Evolutionary conservation across 2,113 vertebrate species (phyloP), one percentile per base, ranked within the genome.

Genomic region (Thunnus thynnus): DNA sequence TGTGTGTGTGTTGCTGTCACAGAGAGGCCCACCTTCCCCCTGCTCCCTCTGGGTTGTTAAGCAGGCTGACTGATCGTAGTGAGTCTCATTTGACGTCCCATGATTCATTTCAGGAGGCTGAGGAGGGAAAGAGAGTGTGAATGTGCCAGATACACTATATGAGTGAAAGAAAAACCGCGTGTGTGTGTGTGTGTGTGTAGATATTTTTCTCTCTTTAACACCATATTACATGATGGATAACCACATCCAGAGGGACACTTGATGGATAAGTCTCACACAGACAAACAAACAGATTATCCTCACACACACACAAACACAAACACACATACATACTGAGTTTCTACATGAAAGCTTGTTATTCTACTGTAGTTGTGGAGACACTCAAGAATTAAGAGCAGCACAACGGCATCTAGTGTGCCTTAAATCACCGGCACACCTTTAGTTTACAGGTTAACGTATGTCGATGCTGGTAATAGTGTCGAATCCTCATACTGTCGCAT

Each of bases 31-130:
- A 51, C 67, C 68, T 78, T 64, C n/a, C 44, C 52, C 46, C 3
- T 51, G 13, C 77, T 55, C 64, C 69, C 67, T 70, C 20, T 41
- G 50, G 50, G 52, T 87, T 80, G 65, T 72, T 83, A 52, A 58
- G 16, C 76, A 75, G 82, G 76, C 66, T 90, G 89, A 88, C 55
- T 80, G 83, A 86, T 84, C 36, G 63, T n/a, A 57, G 67, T 3
- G 48, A 41, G 63, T 69, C 60, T 82, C 56, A 3, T 82, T 46
- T 82, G 86, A 88, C 69, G n/a, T 78, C 74, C 78, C 62, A 78
- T 90, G 78, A 86, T 88, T 86, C 78, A 86, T 86, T 76, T 80
- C 55, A 72, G 73, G 30, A 27, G 60, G 50, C 4, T 3, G 64
- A 32, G 54, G 46, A 83, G n/a, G 56, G 32, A 62, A 60, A 63